Conservation (phyloP, 2,888 invertebrate species). For the Drosophila atripex region DNA sequence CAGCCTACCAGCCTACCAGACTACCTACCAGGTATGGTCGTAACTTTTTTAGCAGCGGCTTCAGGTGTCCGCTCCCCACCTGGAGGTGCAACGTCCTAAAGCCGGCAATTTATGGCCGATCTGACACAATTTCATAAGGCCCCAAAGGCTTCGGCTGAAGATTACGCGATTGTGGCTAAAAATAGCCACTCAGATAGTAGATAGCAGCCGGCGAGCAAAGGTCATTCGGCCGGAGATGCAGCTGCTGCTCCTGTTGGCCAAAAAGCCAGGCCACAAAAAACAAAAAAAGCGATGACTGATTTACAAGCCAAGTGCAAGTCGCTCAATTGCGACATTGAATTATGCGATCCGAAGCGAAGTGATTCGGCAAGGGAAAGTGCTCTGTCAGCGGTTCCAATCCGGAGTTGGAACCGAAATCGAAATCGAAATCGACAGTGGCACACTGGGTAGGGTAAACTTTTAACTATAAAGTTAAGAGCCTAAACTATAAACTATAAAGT, state of each 20-base stretch:
- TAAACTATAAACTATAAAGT: too few species aligned
- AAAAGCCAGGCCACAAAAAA: neutral
- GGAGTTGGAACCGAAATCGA: conserved; percentile 9
- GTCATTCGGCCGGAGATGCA: conserved; percentile 42
- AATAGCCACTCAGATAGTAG: conserved; percentile 30
- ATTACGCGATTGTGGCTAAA: conserved; percentile 63
- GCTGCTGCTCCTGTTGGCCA: conserved; percentile 13
- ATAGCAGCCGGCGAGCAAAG: conserved; percentile 22
- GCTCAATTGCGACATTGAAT: conserved; percentile 61
- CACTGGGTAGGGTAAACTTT: neutral
- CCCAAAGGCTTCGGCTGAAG: conserved; percentile 51
- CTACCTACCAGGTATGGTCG: conserved; percentile 5
- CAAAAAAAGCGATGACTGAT: conserved; percentile 44
- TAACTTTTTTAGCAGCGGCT: conserved; percentile 27
- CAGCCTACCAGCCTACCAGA: neutral
- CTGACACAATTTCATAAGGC: conserved; percentile 78
- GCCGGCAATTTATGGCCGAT: conserved; percentile 71
- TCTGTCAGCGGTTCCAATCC: conserved; percentile 20
- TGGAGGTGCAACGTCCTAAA: conserved; percentile 54
- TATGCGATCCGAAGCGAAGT: conserved; percentile 37
- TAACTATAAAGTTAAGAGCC: too few species aligned
- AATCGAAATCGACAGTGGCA: conserved; percentile 58
- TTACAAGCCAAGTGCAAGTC: conserved; percentile 36
- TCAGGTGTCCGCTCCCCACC: conserved; percentile 39
- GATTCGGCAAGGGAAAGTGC: conserved; percentile 59